Conservation (phyloP, 2,888 invertebrate genomes). For the Dynastes hyllus region DNA sequence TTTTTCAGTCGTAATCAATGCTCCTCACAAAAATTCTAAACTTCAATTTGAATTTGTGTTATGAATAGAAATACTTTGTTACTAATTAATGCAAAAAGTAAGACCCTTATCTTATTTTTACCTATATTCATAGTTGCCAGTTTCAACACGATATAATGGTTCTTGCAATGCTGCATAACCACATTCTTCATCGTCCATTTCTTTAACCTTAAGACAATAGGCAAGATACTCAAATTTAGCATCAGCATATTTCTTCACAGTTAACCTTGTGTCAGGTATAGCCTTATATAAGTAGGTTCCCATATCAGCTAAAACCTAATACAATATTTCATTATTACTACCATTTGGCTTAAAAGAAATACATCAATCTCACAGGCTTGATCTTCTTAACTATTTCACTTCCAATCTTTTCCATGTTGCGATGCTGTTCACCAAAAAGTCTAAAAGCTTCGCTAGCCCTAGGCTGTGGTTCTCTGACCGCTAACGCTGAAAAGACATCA, state of each 20-base stretch:
- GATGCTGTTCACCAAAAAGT: conserved; percentile 94
- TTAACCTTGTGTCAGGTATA: conserved; percentile 97
- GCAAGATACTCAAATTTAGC: conserved; percentile 99
- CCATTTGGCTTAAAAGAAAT: background rate
- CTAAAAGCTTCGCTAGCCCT: conserved; percentile 96
- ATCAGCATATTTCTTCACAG: conserved; percentile 98
- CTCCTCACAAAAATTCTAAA: no score
- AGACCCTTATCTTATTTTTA: conserved; percentile 58
- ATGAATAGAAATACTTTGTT: no score
- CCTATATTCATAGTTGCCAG: conserved; percentile 99
- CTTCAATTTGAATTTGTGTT: no score
- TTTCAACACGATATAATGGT: conserved; percentile 97
- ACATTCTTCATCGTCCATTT: conserved; percentile 99
- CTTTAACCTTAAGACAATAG: conserved; percentile 99
- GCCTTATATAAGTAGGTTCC: conserved; percentile 98
- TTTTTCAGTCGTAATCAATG: no score
- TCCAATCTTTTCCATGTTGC: conserved; percentile 92
- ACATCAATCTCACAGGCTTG: conserved; percentile 82
- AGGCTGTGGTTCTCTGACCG: conserved; percentile 96
- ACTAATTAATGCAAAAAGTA: no score
- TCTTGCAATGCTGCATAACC: conserved; percentile 95
- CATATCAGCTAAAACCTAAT: conserved; percentile 90
- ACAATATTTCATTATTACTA: background rate
- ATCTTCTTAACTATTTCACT: conserved; percentile 91
- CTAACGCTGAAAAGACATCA: conserved; percentile 94